These are phyloP conservation scores for Nomada ferruginata DNA, from an alignment of 2,888 invertebrate species.

Conservation along the genomic window DNA sequence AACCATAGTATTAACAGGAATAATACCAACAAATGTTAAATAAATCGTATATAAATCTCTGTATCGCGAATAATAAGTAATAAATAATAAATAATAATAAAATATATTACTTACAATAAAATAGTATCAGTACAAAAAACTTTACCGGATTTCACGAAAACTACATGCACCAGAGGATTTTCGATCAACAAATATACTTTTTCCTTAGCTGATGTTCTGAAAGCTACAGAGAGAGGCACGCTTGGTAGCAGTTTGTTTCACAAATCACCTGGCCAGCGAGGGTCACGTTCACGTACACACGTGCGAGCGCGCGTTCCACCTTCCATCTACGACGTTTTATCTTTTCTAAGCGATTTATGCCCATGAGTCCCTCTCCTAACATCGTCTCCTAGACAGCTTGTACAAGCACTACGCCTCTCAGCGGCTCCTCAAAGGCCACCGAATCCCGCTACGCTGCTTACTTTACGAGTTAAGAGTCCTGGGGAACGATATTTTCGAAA, in stretches of 20 bases:
- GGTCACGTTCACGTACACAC: constrained; percentile 39
- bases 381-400: constrained; percentile 56
- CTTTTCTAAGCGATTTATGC: constrained; percentile 68
- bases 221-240: constrained; percentile 22
- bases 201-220: background rate
- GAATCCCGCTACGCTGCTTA: constrained; percentile 51
- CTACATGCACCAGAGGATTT: background rate
- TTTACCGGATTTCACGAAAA: background rate
- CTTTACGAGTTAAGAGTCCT: constrained; percentile 55
- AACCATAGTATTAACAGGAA: background rate
- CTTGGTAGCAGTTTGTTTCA: constrained; percentile 57
- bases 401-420: constrained; percentile 43
- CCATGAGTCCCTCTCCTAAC: constrained; percentile 46
- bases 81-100: background rate
- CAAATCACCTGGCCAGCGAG: constrained; percentile 46
- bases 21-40: background rate
- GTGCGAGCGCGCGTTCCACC: constrained; percentile 43
- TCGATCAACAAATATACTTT: background rate
- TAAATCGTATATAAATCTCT: background rate
- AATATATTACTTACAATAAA: background rate
- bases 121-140: background rate
- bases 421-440: constrained; percentile 63
- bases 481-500: constrained; percentile 39
- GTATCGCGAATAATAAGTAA: background rate
- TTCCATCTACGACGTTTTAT: constrained; percentile 59